Base-by-base conservation (phyloP, 1,140 invertebrate genomes). In the Sinonovacula constricta region DNA sequence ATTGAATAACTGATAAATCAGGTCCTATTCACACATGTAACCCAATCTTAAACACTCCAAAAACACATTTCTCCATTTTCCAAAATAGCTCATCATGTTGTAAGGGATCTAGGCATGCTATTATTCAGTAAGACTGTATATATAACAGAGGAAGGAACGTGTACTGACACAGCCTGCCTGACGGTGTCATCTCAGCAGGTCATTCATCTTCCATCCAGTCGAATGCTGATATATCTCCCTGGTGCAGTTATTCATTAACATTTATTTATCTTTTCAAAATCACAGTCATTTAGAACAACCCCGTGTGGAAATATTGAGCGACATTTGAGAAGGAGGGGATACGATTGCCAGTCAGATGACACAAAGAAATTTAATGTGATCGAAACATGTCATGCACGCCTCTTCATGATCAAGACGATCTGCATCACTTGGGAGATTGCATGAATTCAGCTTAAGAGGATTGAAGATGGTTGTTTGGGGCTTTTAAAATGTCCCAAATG, bases 401-500 rank as follows among this genome's bases (percentile, higher is more conserved):
- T 45, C 39, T 45, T 45, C 39, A 45, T 45, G 39, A 10, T 18
- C 39, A 45, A 45, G 39, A 45, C 7, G 39, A 10, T 45, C 18
- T 45, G 39, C 39, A 45, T 45, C 39, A 45, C 18, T 45, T 45
- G 39, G 39, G 18, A 45, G 39, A 45, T 45, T n/a, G n/a, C n/a
- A n/a, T n/a, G n/a, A n/a, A n/a, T n/a, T n/a, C n/a, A 57, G n/a
- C n/a, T 28, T 72, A 62, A 72, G 36, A 60, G 69, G 51, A 72
- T 36, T 72, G 56, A 72, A 72, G 69, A 72, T 60, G 69, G 30
- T 72, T 72, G 69, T 72, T 72, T 72, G 7, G 39, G 7, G n/a
- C n/a, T n/a, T n/a, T n/a, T n/a, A n/a, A n/a, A n/a, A n/a, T n/a
- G n/a, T n/a, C n/a, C n/a, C n/a, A n/a, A n/a, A n/a, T n/a, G n/a